phyloP scores from a whole-genome alignment of 2,113 vertebrate species.

The Pelusios castaneus region DNA sequence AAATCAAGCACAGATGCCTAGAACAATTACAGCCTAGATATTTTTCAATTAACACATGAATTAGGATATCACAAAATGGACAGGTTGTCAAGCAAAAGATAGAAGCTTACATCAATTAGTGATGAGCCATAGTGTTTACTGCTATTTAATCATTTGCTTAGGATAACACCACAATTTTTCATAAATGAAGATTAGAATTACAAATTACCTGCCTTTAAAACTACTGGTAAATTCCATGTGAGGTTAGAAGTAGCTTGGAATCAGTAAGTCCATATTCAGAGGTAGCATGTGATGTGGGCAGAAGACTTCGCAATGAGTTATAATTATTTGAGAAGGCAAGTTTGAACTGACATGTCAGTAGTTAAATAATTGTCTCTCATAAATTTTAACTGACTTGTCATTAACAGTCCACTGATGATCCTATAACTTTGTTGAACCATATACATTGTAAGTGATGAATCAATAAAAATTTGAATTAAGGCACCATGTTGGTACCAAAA shows the following conservation, averaged over 20 bases:
- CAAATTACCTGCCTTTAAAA: neutral
- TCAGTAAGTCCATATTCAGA: neutral
- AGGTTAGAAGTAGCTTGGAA: neutral
- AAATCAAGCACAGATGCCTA: neutral
- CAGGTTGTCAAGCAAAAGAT: constrained; percentile 2
- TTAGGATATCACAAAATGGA: neutral
- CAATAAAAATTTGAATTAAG: neutral
- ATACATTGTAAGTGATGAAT: neutral
- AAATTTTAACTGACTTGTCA: neutral
- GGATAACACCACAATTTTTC: neutral
- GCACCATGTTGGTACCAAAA: neutral
- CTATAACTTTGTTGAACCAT: neutral
- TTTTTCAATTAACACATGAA: neutral
- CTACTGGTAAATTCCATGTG: neutral
- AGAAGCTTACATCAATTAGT: neutral
- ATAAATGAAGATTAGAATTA: neutral
- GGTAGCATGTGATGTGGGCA: neutral
- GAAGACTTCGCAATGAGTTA: neutral
- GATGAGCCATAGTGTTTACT: neutral
- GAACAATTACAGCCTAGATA: constrained; percentile 11
- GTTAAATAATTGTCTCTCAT: neutral
- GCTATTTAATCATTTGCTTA: neutral
- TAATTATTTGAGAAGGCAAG: neutral
- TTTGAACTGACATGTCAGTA: neutral
- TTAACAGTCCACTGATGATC: neutral